Percentiles rank a stretch among this genome's conserved stretches.
phyloP scores from a whole-genome alignment of 2,888 invertebrate genomes.

The Philaethria dido region DNA sequence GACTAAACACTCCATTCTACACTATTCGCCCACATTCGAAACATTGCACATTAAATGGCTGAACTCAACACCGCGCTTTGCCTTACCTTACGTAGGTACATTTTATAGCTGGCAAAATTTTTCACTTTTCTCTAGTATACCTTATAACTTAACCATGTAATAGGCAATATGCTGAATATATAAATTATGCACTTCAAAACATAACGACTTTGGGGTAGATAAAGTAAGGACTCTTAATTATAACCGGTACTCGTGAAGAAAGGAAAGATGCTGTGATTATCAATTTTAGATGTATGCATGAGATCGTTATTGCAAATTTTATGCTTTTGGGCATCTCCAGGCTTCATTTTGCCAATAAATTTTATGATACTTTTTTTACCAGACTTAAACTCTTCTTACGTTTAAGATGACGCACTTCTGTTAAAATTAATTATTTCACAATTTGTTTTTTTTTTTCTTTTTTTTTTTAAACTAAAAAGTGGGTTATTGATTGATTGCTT shows the following conservation, averaged over 20 bases:
- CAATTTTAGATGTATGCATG: constrained; percentile 31
- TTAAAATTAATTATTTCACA: neutral
- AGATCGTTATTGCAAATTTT: constrained; percentile 10
- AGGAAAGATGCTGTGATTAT: constrained; percentile 18
- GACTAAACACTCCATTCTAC: too few relatives aligned
- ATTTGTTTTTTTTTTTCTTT: too few relatives aligned
- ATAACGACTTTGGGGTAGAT: constrained; percentile 7
- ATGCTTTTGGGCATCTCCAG: constrained; percentile 12
- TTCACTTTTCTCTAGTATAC: neutral
- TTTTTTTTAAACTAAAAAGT: too few relatives aligned
- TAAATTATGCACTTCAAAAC: constrained; percentile 12
- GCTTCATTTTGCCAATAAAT: constrained; percentile 18
- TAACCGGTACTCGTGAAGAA: constrained; percentile 17
- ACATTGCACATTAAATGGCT: too few relatives aligned
- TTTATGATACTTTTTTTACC: neutral
- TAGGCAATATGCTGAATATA: constrained; percentile 17
- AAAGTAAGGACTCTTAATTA: constrained; percentile 30
- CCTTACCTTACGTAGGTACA: too few relatives aligned
- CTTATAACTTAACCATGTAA: constrained; percentile 6
- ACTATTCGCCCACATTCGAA: too few relatives aligned
- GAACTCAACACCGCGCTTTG: too few relatives aligned
- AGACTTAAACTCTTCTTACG: neutral
- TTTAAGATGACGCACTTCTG: neutral
- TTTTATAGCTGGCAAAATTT: too few relatives aligned
- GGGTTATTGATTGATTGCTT: too few relatives aligned